These are phyloP conservation scores for Drosophila guanche DNA, from an alignment of 1,140 invertebrate species.

Conservation along the genomic window DNA sequence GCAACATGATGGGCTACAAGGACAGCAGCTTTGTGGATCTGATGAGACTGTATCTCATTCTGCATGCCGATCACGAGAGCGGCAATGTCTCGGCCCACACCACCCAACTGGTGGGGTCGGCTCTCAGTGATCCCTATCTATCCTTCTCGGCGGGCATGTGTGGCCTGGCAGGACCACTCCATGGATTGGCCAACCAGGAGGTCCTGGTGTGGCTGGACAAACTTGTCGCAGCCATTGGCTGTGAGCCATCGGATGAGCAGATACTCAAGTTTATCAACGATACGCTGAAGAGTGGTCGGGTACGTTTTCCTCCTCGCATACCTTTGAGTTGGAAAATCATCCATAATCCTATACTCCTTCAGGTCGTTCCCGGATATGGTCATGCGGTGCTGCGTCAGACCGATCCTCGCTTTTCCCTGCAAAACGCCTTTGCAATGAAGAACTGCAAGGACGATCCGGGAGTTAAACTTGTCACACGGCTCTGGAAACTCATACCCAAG, in stretches of 20 bases:
- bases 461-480: constrained; percentile 94
- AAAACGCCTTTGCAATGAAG: constrained; percentile 96
- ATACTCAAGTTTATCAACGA: constrained; percentile 96
- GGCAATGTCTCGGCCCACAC: constrained; percentile 98
- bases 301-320: not conserved
- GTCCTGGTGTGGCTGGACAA: constrained; percentile 93
- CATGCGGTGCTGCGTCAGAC: constrained; percentile 98
- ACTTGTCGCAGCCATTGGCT: constrained; percentile 90
- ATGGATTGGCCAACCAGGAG: constrained; percentile 97
- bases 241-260: constrained; percentile 92
- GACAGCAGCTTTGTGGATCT: constrained; percentile 93
- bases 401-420: constrained; percentile 94
- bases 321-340: not conserved
- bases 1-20: constrained; percentile 94
- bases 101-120: constrained; percentile 96
- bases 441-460: constrained; percentile 95
- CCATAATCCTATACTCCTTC: not conserved
- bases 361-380: constrained; percentile 96
- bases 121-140: constrained; percentile 96
- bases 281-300: constrained; percentile 92
- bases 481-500: constrained; percentile 96
- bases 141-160: constrained; percentile 96
- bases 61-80: constrained; percentile 97
- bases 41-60: constrained; percentile 96
- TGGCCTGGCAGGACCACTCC: constrained; percentile 96